Conservation (phyloP, 2,797 vertebrate species). For the Novumbra hubbsi region DNA sequence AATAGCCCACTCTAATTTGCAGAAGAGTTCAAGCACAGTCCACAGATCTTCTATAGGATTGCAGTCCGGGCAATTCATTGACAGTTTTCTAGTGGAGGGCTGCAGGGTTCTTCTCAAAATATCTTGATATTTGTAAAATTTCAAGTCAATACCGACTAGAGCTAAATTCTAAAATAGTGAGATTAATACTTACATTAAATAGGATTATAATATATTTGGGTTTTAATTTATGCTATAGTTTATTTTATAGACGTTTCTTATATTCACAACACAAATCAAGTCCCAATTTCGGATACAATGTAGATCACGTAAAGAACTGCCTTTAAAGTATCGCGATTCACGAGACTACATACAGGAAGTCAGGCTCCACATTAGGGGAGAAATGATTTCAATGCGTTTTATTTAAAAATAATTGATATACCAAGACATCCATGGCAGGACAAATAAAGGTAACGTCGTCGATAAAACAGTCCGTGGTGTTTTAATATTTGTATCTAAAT, state of each 20-base stretch:
- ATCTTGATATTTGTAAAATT: too few relatives aligned
- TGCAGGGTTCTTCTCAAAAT: too few relatives aligned
- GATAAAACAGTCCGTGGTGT: background rate
- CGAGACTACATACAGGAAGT: constrained; percentile 33
- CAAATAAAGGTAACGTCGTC: constrained; percentile 68
- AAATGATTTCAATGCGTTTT: constrained; percentile 19
- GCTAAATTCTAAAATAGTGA: too few relatives aligned
- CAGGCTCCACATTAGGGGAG: constrained; percentile 12
- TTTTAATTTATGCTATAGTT: background rate
- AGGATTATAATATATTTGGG: background rate
- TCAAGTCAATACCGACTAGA: too few relatives aligned
- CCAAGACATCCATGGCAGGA: constrained; percentile 62
- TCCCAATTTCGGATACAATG: too few relatives aligned
- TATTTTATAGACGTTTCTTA: background rate
- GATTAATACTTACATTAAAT: background rate
- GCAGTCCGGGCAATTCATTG: too few relatives aligned
- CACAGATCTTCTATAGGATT: too few relatives aligned
- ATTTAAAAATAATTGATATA: constrained; percentile 37
- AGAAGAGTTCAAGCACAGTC: too few relatives aligned
- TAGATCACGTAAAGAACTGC: too few relatives aligned
- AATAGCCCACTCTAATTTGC: too few relatives aligned
- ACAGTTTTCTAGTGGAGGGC: too few relatives aligned
- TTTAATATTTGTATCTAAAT: background rate
- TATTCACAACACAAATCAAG: too few relatives aligned
- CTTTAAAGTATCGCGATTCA: constrained; percentile 48